Base-by-base conservation (phyloP, 2,797 vertebrate genomes). In the Austrolebias charrua region DNA sequence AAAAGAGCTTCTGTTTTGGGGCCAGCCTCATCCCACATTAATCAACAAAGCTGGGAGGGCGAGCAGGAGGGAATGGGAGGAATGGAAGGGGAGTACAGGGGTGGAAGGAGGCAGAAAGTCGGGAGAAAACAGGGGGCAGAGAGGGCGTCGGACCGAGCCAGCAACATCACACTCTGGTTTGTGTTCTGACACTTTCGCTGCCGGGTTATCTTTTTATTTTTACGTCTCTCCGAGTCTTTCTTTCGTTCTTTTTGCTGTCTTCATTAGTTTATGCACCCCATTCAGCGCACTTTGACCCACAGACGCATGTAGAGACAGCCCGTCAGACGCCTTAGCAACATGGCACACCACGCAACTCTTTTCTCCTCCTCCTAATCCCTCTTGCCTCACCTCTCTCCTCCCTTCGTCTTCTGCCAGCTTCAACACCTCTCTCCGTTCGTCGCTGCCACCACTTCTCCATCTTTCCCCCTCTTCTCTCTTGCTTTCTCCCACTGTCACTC, bases 1-100 rank as follows among this genome's bases (percentile, higher is more conserved):
- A 86, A 90, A 71, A 79, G 88, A 88, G 79, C 87, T 82, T 86
- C 80, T 86, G 75, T 88, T 90, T 85, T 50, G 79, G 79, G 78
- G 79, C 84, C 80, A 84, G 57, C 60, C 65, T 89, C 88, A 67
- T 83, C 74, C 89, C 80, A 68, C 78, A 72, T 86, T 93, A 91
- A 90, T 88, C 87, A 76, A 86, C 90, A 59, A 45, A 78, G 53
- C 65, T 61, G 82, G 18, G 58, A 88, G 84, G 78, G 79, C 38
- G 61, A 76, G 79, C 61, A 14, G 69, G 84, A 74, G 61, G 69
- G 73, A 66, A 38, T 13, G 29, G 71, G 66, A 61, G 52, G 60
- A 69, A 66, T 48, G 50, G 65, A 56, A 55, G 54, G 56, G 49
- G 48, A 24, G 53, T 48, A 44, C 62, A 40, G 57, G 59, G 62